phyloP scores from a whole-genome alignment of 2,797 vertebrate genomes.

The Leptoclinus maculatus region DNA sequence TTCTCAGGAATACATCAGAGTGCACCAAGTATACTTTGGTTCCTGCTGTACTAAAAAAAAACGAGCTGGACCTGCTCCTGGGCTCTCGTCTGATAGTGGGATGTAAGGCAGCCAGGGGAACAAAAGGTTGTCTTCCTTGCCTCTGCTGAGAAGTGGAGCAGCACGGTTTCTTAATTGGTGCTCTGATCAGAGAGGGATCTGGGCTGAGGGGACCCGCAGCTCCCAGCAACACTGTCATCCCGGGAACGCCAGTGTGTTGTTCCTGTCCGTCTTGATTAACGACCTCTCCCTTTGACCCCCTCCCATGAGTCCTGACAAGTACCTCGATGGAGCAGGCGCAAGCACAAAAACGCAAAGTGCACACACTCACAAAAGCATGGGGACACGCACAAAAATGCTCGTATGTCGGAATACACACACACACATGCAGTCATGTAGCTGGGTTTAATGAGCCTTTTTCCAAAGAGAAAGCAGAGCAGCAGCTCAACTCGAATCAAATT shows the following conservation, averaged over 20 bases:
- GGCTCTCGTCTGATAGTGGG: slow-evolving; percentile 48
- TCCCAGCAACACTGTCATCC: slow-evolving; percentile 58
- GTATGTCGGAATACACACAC: slow-evolving; percentile 5
- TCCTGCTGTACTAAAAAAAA: slow-evolving; percentile 19
- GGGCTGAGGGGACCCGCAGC: slow-evolving; percentile 55
- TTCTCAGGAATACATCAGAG: neutral
- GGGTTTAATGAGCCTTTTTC: slow-evolving; percentile 55
- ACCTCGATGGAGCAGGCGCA: slow-evolving; percentile 40
- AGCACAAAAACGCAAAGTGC: slow-evolving; percentile 59
- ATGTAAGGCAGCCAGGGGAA: slow-evolving; percentile 61
- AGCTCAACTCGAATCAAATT: slow-evolving; percentile 45
- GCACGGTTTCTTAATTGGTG: slow-evolving; percentile 71
- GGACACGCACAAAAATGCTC: neutral
- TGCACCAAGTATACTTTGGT: slow-evolving; percentile 25
- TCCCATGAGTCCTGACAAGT: slow-evolving; percentile 68
- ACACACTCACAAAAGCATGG: slow-evolving; percentile 12
- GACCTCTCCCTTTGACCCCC: slow-evolving; percentile 73
- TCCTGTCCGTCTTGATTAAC: slow-evolving; percentile 80
- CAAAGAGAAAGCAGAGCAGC: slow-evolving; percentile 21
- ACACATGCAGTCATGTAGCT: neutral
- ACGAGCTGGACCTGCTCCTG: slow-evolving; percentile 48
- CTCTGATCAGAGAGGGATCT: slow-evolving; percentile 71
- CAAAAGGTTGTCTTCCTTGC: slow-evolving; percentile 70
- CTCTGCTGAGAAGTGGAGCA: slow-evolving; percentile 52
- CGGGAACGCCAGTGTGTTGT: slow-evolving; percentile 59